Evolutionary conservation across 2,113 vertebrate genomes (phyloP).

Genomic region (Triplophysa tibetana): DNA sequence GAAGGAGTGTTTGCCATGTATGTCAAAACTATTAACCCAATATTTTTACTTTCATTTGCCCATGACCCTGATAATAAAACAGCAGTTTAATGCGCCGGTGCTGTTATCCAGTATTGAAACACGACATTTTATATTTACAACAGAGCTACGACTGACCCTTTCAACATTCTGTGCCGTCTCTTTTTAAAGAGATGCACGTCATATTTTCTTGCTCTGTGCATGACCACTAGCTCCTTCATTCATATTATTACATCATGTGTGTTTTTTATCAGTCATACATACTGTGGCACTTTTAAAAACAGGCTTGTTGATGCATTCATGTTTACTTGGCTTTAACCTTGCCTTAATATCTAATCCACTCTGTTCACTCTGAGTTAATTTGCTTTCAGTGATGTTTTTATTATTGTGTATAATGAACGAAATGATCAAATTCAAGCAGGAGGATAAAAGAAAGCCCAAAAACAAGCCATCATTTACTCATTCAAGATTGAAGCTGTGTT

Average conservation of each 20-base stretch:
- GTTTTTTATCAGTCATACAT: neutral
- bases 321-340: no score
- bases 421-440: constrained; percentile 13
- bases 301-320: neutral
- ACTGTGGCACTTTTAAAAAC: neutral
- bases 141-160: neutral
- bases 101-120: neutral
- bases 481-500: no score
- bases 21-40: neutral
- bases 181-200: constrained; percentile 16
- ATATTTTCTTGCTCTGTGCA: neutral
- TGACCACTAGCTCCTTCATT: neutral
- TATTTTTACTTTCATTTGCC: neutral
- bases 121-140: neutral
- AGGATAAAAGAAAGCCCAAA: neutral
- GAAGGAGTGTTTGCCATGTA: neutral
- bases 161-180: constrained; percentile 8
- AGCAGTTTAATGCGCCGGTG: neutral
- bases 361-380: neutral
- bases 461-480: neutral
- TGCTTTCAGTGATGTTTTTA: neutral
- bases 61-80: neutral
- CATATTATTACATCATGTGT: neutral
- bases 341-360: neutral
- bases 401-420: neutral